Conservation (phyloP, 2,888 invertebrate species). For the Drosophila antonietae region DNA sequence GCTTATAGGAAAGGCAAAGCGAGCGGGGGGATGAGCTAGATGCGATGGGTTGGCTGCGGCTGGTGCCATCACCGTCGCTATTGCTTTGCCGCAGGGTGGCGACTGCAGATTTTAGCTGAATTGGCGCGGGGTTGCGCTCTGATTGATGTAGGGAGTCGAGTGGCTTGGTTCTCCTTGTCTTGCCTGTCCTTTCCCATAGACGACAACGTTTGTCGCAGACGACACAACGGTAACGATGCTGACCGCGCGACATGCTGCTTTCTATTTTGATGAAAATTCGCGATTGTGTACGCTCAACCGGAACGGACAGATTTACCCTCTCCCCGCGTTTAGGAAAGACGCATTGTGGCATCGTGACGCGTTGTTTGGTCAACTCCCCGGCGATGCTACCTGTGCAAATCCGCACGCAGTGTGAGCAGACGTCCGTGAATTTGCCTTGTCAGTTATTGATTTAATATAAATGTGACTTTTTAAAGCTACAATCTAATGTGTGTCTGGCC, state of each 20-base stretch:
- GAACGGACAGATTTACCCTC: conserved; percentile 49
- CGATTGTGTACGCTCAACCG: conserved; percentile 77
- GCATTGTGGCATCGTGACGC: conserved; percentile 14
- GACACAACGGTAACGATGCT: conserved; percentile 48
- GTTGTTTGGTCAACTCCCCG: conserved; percentile 16
- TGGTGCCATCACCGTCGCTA: conserved; percentile 32
- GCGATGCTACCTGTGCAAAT: not conserved
- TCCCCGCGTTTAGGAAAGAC: conserved; percentile 22
- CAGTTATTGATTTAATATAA: not conserved
- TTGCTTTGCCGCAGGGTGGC: conserved; percentile 66
- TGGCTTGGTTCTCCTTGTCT: conserved; percentile 56
- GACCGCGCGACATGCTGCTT: conserved; percentile 63
- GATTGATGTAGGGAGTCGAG: conserved; percentile 60
- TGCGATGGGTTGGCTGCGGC: conserved; percentile 34
- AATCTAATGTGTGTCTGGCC: not conserved
- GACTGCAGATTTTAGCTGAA: conserved; percentile 65
- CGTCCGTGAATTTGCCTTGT: not conserved
- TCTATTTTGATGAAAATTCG: conserved; percentile 78
- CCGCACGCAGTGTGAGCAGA: not conserved
- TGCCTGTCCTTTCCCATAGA: conserved; percentile 65
- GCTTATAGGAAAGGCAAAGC: conserved; percentile 37
- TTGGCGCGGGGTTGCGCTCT: conserved; percentile 68
- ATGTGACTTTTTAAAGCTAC: not conserved
- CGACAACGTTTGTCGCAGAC: conserved; percentile 59
- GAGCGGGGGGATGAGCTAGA: conserved; percentile 20